Base-by-base conservation (phyloP, 2,888 invertebrate species). In the Dione juno region DNA sequence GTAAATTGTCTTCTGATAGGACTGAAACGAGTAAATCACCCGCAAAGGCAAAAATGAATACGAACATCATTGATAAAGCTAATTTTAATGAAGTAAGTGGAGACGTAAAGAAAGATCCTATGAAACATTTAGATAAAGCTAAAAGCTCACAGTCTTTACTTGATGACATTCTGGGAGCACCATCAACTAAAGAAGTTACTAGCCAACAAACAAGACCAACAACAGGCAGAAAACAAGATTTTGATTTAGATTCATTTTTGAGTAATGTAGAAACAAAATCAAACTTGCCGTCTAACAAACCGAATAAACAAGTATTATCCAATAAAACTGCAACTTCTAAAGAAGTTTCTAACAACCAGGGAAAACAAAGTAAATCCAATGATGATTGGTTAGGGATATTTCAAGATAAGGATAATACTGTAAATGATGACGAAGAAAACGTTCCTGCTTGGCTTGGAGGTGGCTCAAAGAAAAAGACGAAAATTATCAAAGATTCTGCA, bases 91-190 rank as follows among this genome's bases (percentile, higher is more conserved):
- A 88, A 63, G 76, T 85, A 16, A 77, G 77, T 50, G 77, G 78
- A 48, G 80, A 82, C 14, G 11, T 76, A 53, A 87, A 85, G 74
- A 88, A 84, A 76, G 84, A 84, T n/a, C 71, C 77, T 10, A 41
- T 54, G 10, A 88, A 88, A 77, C 68, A 83, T 14, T 69, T 84
- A 71, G 87, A 89, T 66, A 90, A 85, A 76, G 87, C 88, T 1
- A 92, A 88, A 77, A 91, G 88, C 76, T 88, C 92, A 1, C 91
- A 91, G 74, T 91, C 89, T n/a, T 83, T 91, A 73, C 80, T 94
- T 59, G 91, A 94, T 65, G 94, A 95, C 81, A 94, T 94, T 74
- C 84, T 95, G 69, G 94, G 94, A 28, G 87, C 90, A 9, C 82
- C 94, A 45, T 82, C 88, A 5, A 80, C 79, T 54, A 90, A 90